These are phyloP conservation scores for Laterallus jamaicensis DNA, from an alignment of 2,113 vertebrate species.

Conservation along the genomic window DNA sequence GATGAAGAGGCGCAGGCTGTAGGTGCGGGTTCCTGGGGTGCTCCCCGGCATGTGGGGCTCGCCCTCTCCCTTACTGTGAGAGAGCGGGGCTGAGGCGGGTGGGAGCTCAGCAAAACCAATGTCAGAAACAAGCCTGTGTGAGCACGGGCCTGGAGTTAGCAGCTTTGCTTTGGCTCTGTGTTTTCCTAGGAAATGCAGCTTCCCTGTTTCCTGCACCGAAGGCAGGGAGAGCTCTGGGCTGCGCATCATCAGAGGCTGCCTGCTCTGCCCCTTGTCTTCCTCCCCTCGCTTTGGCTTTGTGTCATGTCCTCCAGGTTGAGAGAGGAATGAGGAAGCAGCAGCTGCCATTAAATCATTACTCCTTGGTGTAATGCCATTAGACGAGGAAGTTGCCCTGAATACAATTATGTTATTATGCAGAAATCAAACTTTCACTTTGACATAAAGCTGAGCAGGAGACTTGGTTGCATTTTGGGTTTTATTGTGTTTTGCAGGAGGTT, in stretches of 20 bases:
- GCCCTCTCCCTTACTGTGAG: background rate
- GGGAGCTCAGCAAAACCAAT: background rate
- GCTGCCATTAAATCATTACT: background rate
- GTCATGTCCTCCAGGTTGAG: background rate
- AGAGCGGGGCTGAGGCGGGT: background rate
- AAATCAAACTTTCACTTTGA: background rate
- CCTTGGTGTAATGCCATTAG: background rate
- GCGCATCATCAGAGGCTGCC: background rate
- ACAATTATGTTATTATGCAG: background rate
- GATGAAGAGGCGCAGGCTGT: background rate
- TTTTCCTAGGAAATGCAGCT: background rate
- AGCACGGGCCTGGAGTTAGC: background rate
- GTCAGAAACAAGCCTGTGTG: accelerated
- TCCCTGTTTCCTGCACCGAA: background rate
- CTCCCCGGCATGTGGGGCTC: accelerated
- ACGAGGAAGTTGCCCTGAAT: background rate
- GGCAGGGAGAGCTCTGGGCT: background rate
- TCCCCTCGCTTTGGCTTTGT: background rate
- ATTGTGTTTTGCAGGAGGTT: background rate
- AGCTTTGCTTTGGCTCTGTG: background rate
- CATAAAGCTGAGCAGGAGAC: background rate
- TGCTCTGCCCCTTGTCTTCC: background rate
- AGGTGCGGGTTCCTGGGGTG: accelerated
- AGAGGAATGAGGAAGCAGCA: background rate
- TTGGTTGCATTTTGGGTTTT: background rate